phyloP scores from a whole-genome alignment of 2,888 invertebrate genomes.

The Volucella inflata region DNA sequence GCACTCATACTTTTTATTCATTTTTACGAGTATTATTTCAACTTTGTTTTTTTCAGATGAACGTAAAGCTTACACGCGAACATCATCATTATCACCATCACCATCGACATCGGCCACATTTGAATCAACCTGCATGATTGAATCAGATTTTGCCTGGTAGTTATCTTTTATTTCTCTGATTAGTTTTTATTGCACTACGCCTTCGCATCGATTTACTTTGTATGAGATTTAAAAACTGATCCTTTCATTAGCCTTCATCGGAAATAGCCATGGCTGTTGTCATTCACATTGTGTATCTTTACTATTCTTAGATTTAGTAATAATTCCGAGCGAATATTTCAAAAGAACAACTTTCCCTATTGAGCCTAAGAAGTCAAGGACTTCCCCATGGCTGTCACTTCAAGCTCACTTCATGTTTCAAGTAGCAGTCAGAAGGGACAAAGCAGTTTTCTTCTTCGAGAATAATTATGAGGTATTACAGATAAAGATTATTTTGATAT shows the following conservation, averaged over 20 bases:
- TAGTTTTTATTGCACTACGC: conserved; percentile 3
- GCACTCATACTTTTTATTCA: conserved; percentile 12
- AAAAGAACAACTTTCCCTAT: no score
- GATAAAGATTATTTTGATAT: no score
- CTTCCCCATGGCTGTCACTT: no score
- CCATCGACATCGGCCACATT: background rate
- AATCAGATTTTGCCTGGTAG: conserved; percentile 12
- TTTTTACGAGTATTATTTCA: conserved; percentile 10
- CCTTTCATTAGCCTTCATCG: conserved; percentile 38
- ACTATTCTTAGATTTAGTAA: no score
- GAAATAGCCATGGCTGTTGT: no score
- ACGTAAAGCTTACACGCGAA: conserved; percentile 27
- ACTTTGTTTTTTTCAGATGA: conserved; percentile 11
- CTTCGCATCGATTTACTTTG: background rate
- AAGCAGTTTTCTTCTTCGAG: no score
- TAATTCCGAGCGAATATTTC: no score
- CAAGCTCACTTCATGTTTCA: no score
- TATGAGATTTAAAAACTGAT: conserved; percentile 6
- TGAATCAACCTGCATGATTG: conserved; percentile 47
- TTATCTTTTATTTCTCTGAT: conserved; percentile 38
- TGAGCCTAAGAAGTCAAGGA: no score
- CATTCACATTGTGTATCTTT: no score
- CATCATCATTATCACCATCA: conserved; percentile 7
- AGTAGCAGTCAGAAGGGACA: no score
- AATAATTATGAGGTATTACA: no score